Base-by-base conservation (phyloP, 2,888 invertebrate species). In the Chromoteleia sp. region DNA sequence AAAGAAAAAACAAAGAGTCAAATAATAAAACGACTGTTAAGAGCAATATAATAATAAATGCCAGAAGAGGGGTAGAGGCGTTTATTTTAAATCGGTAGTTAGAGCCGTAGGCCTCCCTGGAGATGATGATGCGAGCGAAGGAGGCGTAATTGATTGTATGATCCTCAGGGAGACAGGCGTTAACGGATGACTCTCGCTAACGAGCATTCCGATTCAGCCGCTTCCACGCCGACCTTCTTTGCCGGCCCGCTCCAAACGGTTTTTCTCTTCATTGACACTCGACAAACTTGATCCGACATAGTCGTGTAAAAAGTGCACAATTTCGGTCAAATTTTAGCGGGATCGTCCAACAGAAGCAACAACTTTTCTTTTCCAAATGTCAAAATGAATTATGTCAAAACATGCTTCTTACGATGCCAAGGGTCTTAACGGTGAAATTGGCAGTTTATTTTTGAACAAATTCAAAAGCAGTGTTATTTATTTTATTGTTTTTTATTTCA, bases 141-240 rank as follows among this genome's bases (percentile, higher is more conserved):
- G 88, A 89, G 88, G 86, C 89, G 89, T 91, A 91, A 91, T 91
- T 91, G 91, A 91, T 91, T 89, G 90, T 90, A 90, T 89, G 90
- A 91, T 90, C 89, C 88, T 87, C 86, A 85, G 87, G 87, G 88
- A 89, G 91, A 91, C 91, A 91, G 91, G 90, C 91, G 91, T 90
- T 91, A 91, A 91, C 91, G 91, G 90, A 91, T 91, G 91, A 89
- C 91, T 90, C 89, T 89, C 85, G 89, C 90, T 91, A 91, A 91
- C 91, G 91, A 91, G 91, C 91, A 91, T 91, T 91, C 91, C 91
- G 86, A 89, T 89, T 87, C 87, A 84, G 76, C 68, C 85, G 77
- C 70, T 77, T 77, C 77, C 41, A 77, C 74, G 85, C 70, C 71
- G 65, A 61, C 67, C 74, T 83, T 73, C 59, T 78, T 77, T 71